Percentiles rank a stretch among this genome's conserved stretches.
Evolutionary conservation across 2,888 invertebrate species (phyloP).

Genomic region (Perizoma affinitatum): DNA sequence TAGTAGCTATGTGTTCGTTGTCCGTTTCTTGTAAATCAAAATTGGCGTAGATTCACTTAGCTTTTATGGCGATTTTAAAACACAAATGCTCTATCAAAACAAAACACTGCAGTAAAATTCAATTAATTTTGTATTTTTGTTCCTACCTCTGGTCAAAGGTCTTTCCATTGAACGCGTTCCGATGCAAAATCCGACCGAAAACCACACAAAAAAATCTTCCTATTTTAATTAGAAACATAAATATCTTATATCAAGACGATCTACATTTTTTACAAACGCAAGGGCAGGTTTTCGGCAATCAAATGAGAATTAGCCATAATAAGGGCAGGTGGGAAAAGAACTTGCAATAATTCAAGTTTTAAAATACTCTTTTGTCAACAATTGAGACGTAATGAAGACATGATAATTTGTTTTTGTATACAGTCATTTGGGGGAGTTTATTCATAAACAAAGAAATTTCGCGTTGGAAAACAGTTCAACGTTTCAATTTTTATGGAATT

Average conservation of each 20-base stretch:
- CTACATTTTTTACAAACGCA: constrained; percentile 11
- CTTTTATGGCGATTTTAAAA: no score
- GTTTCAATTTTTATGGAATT: no score
- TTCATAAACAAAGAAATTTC: not conserved
- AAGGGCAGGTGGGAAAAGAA: constrained; percentile 62
- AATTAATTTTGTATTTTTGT: no score
- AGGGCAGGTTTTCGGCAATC: constrained; percentile 71
- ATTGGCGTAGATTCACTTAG: no score
- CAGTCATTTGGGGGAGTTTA: constrained; percentile 18
- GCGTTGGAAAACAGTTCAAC: no score
- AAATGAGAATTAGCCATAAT: constrained; percentile 77
- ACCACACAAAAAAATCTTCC: constrained; percentile 25
- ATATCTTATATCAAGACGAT: constrained; percentile 20
- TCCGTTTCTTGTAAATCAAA: no score
- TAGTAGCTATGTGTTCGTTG: no score
- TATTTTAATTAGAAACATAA: constrained; percentile 32
- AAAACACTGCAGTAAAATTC: no score
- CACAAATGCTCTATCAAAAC: no score
- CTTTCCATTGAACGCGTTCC: no score
- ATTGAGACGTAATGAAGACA: constrained; percentile 40
- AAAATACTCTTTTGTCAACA: constrained; percentile 43
- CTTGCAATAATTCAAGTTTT: constrained; percentile 34
- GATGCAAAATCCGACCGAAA: not conserved
- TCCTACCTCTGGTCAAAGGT: no score
- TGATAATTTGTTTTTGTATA: constrained; percentile 30